Evolutionary conservation across 2,888 invertebrate genomes (phyloP).

Genomic region (Palloptera scutellata): DNA sequence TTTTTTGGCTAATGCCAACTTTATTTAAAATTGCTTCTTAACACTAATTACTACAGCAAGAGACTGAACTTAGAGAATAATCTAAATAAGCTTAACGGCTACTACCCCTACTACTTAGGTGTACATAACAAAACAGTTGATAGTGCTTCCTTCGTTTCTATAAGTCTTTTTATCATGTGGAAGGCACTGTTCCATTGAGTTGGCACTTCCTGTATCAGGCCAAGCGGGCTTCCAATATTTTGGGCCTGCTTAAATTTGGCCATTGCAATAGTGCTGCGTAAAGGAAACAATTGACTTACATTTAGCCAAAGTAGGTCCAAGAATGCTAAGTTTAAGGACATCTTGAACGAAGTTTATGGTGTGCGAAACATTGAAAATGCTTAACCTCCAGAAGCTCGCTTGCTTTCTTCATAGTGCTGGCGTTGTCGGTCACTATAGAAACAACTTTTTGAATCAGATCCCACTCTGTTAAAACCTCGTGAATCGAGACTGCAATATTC

Average conservation of each 20-base stretch:
- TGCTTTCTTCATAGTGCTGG: constrained; percentile 22
- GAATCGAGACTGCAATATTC: constrained; percentile 16
- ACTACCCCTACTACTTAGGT: no score
- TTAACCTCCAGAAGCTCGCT: constrained; percentile 29
- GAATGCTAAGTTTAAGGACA: constrained; percentile 15
- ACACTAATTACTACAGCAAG: no score
- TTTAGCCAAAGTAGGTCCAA: neutral
- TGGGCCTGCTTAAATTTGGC: constrained; percentile 6
- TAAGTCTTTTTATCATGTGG: constrained; percentile 12
- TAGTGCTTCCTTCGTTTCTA: constrained; percentile 11
- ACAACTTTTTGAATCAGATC: constrained; percentile 2
- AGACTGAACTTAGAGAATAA: no score
- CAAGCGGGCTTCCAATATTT: constrained; percentile 13
- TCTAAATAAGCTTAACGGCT: no score
- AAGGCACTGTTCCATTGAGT: constrained; percentile 11
- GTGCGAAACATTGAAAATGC: constrained; percentile 33
- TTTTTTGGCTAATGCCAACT: no score
- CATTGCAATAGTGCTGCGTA: neutral
- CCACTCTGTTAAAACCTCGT: constrained; percentile 18
- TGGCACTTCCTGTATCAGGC: constrained; percentile 20
- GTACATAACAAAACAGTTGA: constrained; percentile 10
- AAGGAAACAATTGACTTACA: neutral
- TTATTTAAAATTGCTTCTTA: no score
- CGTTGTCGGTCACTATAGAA: constrained; percentile 27
- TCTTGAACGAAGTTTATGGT: constrained; percentile 30